These are phyloP conservation scores for Drosophila santomea DNA, from an alignment of 1,140 invertebrate species.

Conservation along the genomic window DNA sequence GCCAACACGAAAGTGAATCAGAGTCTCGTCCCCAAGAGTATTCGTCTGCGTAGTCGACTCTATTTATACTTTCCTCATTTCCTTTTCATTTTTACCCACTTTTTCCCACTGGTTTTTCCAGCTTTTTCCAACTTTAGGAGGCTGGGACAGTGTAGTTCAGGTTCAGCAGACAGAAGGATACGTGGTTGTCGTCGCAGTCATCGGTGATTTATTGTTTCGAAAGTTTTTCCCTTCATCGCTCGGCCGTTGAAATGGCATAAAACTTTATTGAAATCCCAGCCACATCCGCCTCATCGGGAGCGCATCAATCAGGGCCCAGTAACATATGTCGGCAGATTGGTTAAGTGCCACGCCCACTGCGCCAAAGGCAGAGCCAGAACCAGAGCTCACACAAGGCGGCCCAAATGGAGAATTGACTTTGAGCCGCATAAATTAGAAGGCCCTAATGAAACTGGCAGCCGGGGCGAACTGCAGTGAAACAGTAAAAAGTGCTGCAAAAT, in stretches of 20 bases:
- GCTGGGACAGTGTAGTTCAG: constrained; percentile 24
- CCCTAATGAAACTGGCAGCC: constrained; percentile 22
- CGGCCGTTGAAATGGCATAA: constrained; percentile 53
- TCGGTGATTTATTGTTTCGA: constrained; percentile 74
- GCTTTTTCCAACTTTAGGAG: constrained; percentile 10
- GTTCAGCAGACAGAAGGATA: constrained; percentile 43
- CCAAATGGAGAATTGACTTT: constrained; percentile 38
- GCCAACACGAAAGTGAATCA: constrained; percentile 4
- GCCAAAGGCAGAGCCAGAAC: constrained; percentile 2
- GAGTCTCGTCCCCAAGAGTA: constrained; percentile 24
- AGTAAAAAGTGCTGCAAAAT: constrained; percentile 8
- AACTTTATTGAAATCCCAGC: constrained; percentile 69
- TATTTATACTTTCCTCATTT: constrained; percentile 13
- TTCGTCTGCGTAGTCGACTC: constrained; percentile 26
- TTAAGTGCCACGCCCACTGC: constrained; percentile 54
- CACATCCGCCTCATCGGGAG: constrained; percentile 45
- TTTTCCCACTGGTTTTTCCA: constrained; percentile 13
- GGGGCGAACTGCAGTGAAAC: constrained; percentile 24
- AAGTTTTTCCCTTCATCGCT: constrained; percentile 42
- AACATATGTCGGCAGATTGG: constrained; percentile 55
- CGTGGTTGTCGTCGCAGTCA: constrained; percentile 59
- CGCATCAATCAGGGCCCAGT: constrained; percentile 39
- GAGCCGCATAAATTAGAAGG: constrained; percentile 45
- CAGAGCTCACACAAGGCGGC: constrained; percentile 29
- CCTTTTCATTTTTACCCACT: constrained; percentile 5